Base-by-base conservation (phyloP, 2,888 invertebrate species). In the Napeogenes sylphis region DNA sequence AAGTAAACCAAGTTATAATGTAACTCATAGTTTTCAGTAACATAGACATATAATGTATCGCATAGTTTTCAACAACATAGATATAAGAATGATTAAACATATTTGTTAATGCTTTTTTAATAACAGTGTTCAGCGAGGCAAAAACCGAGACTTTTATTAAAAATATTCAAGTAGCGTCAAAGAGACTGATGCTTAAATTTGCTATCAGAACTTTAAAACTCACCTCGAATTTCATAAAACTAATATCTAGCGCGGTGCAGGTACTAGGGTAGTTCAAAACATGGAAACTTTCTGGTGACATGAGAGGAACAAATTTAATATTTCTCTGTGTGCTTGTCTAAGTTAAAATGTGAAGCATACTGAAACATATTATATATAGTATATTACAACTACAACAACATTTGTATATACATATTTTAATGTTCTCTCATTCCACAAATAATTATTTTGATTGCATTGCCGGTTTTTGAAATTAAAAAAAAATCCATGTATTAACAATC, bases 261-360 rank as follows among this genome's bases (percentile, higher is more conserved):
- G 84, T 84, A 84, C 82, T 75, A 21, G 21, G 21, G 72, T 84
- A 84, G 77, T 84, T 83, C 74, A 73, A 74, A 80, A 81, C 76
- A 75, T 69, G 77, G 70, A 63, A 85, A 86, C 78, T 86, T 86
- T 80, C 79, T 75, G 75, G 81, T 79, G 84, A 85, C 83, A 83
- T 77, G 79, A 75, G 82, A 81, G 76, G 79, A 75, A 79, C 74
- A 83, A 86, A 84, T 87, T 83, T 85, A 82, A 86, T 85, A 87
- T 84, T 82, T 79, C 69, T 71, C 70, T 76, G 73, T 79, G 68
- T 61, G 63, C 68, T 65, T 70, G 67, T 60, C 56, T 65, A 67
- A 69, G 69, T 69, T 66, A 65, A 66, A 64, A 63, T 63, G 69
- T 69, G 71, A 69, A 72, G n/a, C 12, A 51, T 30, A 10, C 8